These are phyloP conservation scores for Brachionus sp. DNA, from an alignment of 1,140 invertebrate species.

Conservation along the genomic window DNA sequence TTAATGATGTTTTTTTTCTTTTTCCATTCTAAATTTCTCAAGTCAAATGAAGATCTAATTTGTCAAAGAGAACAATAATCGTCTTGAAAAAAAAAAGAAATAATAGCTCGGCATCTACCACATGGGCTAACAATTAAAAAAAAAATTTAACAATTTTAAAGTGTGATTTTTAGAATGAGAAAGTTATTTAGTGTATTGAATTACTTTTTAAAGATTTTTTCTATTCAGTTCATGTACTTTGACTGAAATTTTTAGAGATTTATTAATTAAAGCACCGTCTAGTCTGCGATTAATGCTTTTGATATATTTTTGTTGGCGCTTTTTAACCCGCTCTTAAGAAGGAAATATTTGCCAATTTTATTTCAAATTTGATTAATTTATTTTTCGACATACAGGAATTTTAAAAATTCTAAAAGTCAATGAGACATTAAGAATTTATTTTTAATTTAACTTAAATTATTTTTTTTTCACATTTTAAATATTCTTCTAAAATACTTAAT, in stretches of 20 bases:
- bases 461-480: too few species aligned
- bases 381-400: too few species aligned
- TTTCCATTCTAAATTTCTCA: neutral
- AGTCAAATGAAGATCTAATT: neutral
- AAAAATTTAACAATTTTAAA: neutral
- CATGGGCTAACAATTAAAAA: neutral
- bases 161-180: slow-evolving; percentile 32
- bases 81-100: slow-evolving; percentile 10
- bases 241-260: neutral
- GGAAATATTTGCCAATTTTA: neutral
- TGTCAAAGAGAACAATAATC: neutral
- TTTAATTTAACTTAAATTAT: too few species aligned
- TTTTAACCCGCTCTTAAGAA: neutral
- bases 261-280: slow-evolving; percentile 10
- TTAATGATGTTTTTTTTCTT: slow-evolving; percentile 37
- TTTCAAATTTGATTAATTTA: neutral
- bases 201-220: neutral
- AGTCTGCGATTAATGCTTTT: slow-evolving; percentile 21
- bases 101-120: neutral
- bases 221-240: neutral
- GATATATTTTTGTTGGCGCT: neutral
- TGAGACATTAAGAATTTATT: neutral
- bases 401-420: too few species aligned
- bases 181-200: slow-evolving; percentile 35
- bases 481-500: too few species aligned